Base-by-base conservation (phyloP, 1,140 invertebrate species). In the Paralvinella palmiformis region DNA sequence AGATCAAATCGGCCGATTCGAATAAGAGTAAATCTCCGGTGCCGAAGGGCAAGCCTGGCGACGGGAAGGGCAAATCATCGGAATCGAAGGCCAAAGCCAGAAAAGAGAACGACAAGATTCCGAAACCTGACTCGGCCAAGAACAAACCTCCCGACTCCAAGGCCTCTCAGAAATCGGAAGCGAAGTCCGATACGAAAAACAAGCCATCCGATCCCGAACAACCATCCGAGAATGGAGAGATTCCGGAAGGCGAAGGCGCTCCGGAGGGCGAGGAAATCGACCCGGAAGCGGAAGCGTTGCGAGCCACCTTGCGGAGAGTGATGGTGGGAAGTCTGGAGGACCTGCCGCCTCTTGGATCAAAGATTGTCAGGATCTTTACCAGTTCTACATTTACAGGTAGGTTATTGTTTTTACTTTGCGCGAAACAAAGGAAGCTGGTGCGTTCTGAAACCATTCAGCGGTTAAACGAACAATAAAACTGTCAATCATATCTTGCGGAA, bases 371-470 rank as follows among this genome's bases (percentile, higher is more conserved):
- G 65, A 98, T 99, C 72, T 99, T 99, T 76, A 98, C 95, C 17
- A 96, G 94, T 75, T 98, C 95, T 0, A 98, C 96, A 0, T 98
- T 98, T 74, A 98, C 96, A 77, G 94, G 94, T 96, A 85, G 84
- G 72, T 57, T 53, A 5, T 27, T 0, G 6, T 20, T 10, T 37
- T 37, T 35, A 22, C 31, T 31, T 27, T 56, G n/a, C 4, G 3
- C n/a, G 2, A 48, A 48, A 48, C n/a, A 4, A 48, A 4, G n/a
- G 27, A 20, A 24, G 2, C n/a, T 10, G 20, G 44, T 48, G 20
- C n/a, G 27, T 48, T n/a, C n/a, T 4, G 44, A 48, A 48, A 48
- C 27, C 10, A 24, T 20, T 48, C n/a, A 48, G 20, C 44, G 27
- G 44, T 2, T 48, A 10, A 24, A 48, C 27, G 27, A 2, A 20